Base-by-base conservation (phyloP, 2,888 invertebrate species). In the Hydropsyche betteni region DNA sequence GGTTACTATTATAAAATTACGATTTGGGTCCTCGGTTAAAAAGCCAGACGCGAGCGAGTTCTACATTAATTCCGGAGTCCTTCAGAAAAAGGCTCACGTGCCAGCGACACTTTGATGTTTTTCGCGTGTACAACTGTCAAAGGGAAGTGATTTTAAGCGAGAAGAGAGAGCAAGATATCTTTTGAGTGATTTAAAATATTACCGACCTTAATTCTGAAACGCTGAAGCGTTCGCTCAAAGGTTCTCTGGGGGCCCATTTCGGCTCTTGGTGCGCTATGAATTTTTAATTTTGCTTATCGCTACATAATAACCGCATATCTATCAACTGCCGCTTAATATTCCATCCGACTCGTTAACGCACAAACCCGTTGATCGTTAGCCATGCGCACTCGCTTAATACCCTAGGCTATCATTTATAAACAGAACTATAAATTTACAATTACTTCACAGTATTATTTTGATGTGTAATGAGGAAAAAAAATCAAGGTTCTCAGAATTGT, bases 151-250 rank as follows among this genome's bases (percentile, higher is more conserved):
- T 75, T 77, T 75, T 73, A 77, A 77, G 55, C 64, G 75, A 58
- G 44, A 24, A 24, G 24, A 44, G 44, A 44, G 61, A 69, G 69
- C 75, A 51, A 77, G 75, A 75, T 75, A 68, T 73, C 73, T 74
- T 72, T 75, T 75, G 75, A 77, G 75, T 58, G 58, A 72, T 68
- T 77, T 75, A 71, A 74, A 76, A 69, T 73, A 73, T 76, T 76
- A 50, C 72, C 36, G 50, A 72, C 68, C 52, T 55, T 74, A 74
- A 69, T 69, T 51, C 10, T 16, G 51, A 70, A 70, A 70, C 33
- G 70, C 24, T 74, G 33, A 74, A 74, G 14, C 44, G 14, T 38
- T 74, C 36, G 34, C 69, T 74, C 69, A 74, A 74, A 53, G 74
- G 44, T 16, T 36, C 34, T 2, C 34, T 58, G 58, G 52, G 38